Conservation (phyloP, 2,113 vertebrate genomes). For the Columba livia region DNA sequence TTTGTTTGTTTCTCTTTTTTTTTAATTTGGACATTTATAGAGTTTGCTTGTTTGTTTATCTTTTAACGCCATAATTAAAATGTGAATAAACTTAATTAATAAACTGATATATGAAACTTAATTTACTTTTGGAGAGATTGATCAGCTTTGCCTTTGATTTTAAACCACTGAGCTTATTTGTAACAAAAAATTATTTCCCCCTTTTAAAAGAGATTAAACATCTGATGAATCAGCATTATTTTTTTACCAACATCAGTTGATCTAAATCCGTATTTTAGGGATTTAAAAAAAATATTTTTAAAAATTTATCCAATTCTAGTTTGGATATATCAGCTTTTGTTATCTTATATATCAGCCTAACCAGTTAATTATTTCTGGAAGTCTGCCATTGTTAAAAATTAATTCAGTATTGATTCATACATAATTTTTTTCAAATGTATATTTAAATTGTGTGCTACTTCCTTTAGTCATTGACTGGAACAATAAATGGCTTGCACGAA, state of each 20-base stretch:
- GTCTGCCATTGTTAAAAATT: slow-evolving; percentile 11
- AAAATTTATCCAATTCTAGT: neutral
- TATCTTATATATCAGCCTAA: neutral
- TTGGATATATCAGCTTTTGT: neutral
- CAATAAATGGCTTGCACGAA: neutral
- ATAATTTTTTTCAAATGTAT: neutral
- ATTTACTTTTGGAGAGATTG: neutral
- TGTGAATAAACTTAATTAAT: neutral
- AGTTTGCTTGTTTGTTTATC: neutral
- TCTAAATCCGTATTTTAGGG: neutral
- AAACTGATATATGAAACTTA: neutral
- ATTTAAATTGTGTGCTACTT: neutral
- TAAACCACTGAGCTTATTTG: neutral
- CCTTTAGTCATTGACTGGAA: neutral
- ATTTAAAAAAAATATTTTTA: neutral
- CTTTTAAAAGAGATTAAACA: neutral
- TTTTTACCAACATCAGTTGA: neutral
- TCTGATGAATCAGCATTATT: neutral
- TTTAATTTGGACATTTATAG: neutral
- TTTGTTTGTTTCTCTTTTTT: neutral
- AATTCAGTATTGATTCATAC: neutral
- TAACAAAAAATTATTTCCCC: neutral
- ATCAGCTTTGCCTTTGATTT: neutral
- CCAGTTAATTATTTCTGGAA: neutral
- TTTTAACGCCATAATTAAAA: neutral